Percentiles rank a stretch among this genome's conserved stretches.
These are phyloP conservation scores for Enteromius mattozi DNA, from an alignment of 2,797 vertebrate genomes.

Conservation along the genomic window DNA sequence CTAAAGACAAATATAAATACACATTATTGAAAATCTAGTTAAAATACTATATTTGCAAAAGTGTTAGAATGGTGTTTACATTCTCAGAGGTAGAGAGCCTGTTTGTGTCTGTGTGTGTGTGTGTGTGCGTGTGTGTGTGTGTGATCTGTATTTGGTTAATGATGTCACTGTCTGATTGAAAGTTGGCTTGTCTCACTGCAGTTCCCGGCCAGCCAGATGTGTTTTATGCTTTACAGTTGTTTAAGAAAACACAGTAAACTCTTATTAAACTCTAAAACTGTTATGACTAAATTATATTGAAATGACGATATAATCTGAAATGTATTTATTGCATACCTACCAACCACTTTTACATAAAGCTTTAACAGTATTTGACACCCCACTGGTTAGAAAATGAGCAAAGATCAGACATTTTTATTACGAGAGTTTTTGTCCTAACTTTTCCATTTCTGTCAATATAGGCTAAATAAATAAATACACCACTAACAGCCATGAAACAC, in stretches of 20 bases:
- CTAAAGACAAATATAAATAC: background rate
- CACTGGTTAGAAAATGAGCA: slow-evolving; percentile 30
- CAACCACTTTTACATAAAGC: slow-evolving; percentile 8
- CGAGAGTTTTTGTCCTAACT: background rate
- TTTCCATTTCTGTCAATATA: slow-evolving; percentile 9
- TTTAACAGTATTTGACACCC: slow-evolving; percentile 31
- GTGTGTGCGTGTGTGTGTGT: background rate
- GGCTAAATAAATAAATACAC: background rate
- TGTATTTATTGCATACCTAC: slow-evolving; percentile 1
- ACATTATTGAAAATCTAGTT: background rate
- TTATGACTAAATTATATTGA: slow-evolving; percentile 12
- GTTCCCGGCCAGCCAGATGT: slow-evolving; percentile 12
- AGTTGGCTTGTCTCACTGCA: slow-evolving; percentile 32
- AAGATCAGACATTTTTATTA: slow-evolving; percentile 41
- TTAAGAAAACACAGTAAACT: slow-evolving; percentile 23
- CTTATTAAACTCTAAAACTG: background rate
- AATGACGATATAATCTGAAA: background rate
- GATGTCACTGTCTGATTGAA: slow-evolving; percentile 46
- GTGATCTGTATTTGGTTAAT: slow-evolving; percentile 25
- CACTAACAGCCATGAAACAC: slow-evolving; percentile 8
- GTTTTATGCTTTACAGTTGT: slow-evolving; percentile 44
- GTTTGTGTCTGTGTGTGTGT: background rate
- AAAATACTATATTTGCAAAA: background rate
- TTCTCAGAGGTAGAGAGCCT: background rate
- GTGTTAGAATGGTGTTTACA: background rate